Percentiles rank a stretch among this genome's conserved stretches.
phyloP scores from a whole-genome alignment of 2,797 vertebrate species.

The Eidolon dupreanum region DNA sequence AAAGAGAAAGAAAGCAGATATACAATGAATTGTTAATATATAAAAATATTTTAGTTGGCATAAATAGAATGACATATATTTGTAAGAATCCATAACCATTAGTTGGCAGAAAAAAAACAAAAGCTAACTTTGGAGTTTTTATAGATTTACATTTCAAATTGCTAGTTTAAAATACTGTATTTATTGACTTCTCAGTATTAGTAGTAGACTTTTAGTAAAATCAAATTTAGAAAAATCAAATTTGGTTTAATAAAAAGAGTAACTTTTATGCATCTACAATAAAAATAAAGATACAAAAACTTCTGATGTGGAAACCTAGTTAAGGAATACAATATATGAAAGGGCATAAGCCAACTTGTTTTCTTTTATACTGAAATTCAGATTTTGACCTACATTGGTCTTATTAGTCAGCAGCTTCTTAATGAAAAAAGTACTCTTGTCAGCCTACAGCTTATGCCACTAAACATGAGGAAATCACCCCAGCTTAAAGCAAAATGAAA shows the following conservation, averaged over 20 bases:
- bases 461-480: background rate
- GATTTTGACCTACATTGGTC: background rate
- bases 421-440: background rate
- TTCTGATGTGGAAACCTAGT: background rate
- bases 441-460: background rate
- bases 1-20: background rate
- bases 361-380: background rate
- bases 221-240: background rate
- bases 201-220: no score
- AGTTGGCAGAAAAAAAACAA: slow-evolving; percentile 38
- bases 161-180: background rate
- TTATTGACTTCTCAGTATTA: no score
- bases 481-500: background rate
- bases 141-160: slow-evolving; percentile 38
- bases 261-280: background rate
- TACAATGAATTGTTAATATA: background rate
- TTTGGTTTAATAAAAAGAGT: slow-evolving; percentile 11
- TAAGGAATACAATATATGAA: background rate
- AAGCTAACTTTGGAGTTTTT: slow-evolving; percentile 21
- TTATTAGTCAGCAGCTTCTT: background rate
- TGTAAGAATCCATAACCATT: slow-evolving; percentile 44
- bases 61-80: slow-evolving; percentile 17
- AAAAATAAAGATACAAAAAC: slow-evolving; percentile 3
- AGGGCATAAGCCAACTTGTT: background rate
- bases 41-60: background rate